phyloP scores from a whole-genome alignment of 2,888 invertebrate species.

The Ophioninae sp. region DNA sequence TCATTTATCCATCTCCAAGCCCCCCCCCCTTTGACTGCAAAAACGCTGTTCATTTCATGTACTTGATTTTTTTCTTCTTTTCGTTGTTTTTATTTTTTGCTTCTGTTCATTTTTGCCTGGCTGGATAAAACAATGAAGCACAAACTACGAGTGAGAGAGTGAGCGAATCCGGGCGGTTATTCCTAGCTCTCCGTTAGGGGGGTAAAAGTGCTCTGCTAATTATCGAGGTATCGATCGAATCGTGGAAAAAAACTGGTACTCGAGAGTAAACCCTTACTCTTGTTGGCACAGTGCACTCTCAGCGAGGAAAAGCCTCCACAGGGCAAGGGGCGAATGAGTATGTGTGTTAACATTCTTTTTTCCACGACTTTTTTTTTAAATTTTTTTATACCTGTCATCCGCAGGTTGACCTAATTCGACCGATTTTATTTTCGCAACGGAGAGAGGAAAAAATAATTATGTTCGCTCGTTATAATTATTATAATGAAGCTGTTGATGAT shows the following conservation, averaged over 20 bases:
- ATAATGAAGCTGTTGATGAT: background rate
- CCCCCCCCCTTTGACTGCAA: too few species aligned
- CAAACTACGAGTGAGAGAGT: slow-evolving; percentile 35
- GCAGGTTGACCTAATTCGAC: slow-evolving; percentile 50
- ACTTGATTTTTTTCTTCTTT: slow-evolving; percentile 16
- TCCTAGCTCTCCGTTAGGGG: slow-evolving; percentile 47
- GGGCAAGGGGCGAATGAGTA: slow-evolving; percentile 15
- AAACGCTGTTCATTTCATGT: slow-evolving; percentile 50
- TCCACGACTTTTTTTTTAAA: slow-evolving; percentile 13
- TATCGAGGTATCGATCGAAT: slow-evolving; percentile 68
- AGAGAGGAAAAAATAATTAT: background rate
- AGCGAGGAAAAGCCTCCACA: slow-evolving; percentile 15
- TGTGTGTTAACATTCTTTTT: slow-evolving; percentile 41
- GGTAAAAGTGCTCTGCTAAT: slow-evolving; percentile 64
- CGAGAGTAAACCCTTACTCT: slow-evolving; percentile 54
- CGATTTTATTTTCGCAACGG: slow-evolving; percentile 48
- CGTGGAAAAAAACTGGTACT: slow-evolving; percentile 58
- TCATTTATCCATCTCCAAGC: too few species aligned
- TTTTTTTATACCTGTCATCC: slow-evolving; percentile 27
- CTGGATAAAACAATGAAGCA: slow-evolving; percentile 58
- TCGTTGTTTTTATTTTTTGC: slow-evolving; percentile 10
- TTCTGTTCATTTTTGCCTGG: slow-evolving; percentile 35
- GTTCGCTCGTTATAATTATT: background rate
- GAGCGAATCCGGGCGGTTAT: slow-evolving; percentile 48
- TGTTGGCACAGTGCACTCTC: slow-evolving; percentile 59